These are phyloP conservation scores for Acestrorhynchus altus DNA, from an alignment of 2,797 vertebrate genomes.

Conservation along the genomic window DNA sequence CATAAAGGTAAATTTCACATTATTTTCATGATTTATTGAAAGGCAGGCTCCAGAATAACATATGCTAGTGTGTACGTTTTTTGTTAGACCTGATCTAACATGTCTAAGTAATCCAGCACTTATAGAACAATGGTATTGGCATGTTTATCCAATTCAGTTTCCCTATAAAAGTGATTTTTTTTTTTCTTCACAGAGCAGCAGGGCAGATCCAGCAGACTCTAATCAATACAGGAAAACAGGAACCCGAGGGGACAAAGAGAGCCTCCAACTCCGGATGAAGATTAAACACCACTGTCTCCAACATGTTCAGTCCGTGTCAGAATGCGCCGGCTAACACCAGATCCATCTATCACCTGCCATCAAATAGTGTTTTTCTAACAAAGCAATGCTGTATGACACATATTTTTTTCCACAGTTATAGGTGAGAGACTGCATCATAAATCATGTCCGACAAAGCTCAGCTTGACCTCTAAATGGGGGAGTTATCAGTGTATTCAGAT, in stretches of 20 bases:
- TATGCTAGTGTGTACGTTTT: not conserved
- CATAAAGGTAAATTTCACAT: not conserved
- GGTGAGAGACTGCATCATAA: constrained; percentile 92
- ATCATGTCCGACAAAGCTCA: constrained; percentile 93
- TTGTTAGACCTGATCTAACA: not conserved
- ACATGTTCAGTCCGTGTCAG: constrained; percentile 78
- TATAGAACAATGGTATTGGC: constrained; percentile 72
- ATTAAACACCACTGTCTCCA: constrained; percentile 83
- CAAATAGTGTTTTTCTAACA: constrained; percentile 84
- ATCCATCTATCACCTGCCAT: constrained; percentile 84
- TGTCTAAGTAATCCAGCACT: constrained; percentile 35
- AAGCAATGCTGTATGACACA: constrained; percentile 81
- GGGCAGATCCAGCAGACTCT: constrained; percentile 79
- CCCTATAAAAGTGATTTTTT: constrained; percentile 78
- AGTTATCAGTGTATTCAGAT: constrained; percentile 93
- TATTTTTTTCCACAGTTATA: constrained; percentile 84
- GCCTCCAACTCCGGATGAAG: constrained; percentile 80
- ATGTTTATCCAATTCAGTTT: constrained; percentile 77
- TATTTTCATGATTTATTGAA: not conserved
- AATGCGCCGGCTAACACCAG: constrained; percentile 76
- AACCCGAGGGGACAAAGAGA: constrained; percentile 78
- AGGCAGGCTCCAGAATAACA: not conserved
- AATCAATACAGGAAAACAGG: constrained; percentile 85
- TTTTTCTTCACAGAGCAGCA: constrained; percentile 73
- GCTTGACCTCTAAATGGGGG: constrained; percentile 96